A percentile compares a stretch with the other conserved stretches of the same genome.
Evolutionary conservation across 2,888 invertebrate species (phyloP).

Genomic region (Mellilla xanthometata): DNA sequence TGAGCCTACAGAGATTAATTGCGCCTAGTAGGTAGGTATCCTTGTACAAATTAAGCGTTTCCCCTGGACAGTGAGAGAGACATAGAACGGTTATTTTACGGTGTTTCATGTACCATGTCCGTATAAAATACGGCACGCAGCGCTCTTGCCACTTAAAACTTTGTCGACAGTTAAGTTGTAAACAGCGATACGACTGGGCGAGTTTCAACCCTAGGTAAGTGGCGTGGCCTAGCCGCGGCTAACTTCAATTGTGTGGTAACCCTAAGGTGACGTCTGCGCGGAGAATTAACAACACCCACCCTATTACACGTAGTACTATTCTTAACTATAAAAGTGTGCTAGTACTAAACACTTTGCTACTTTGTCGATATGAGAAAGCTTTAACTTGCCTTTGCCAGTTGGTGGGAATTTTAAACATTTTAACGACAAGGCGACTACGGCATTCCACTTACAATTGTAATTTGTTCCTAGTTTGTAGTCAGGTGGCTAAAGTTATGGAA

Average conservation of each 20-base stretch:
- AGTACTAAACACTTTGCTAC: slow-evolving; percentile 3
- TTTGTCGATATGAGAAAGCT: slow-evolving; percentile 7
- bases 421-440: not conserved
- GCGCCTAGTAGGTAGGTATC: not conserved
- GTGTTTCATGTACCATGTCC: slow-evolving; percentile 21
- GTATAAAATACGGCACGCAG: slow-evolving; percentile 25
- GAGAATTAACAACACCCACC: slow-evolving; percentile 65
- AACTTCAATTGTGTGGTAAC: slow-evolving; percentile 46
- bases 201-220: slow-evolving; percentile 21
- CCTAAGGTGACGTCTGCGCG: slow-evolving; percentile 57
- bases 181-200: slow-evolving; percentile 18
- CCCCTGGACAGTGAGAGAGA: slow-evolving; percentile 20
- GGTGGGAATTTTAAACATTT: not conserved
- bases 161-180: slow-evolving; percentile 21
- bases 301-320: slow-evolving; percentile 41
- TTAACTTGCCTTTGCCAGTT: not conserved
- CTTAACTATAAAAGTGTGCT: slow-evolving; percentile 8
- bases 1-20: slow-evolving; percentile 1
- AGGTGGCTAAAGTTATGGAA: slow-evolving; percentile 8
- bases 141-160: slow-evolving; percentile 28
- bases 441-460: not conserved
- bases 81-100: slow-evolving; percentile 25
- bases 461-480: slow-evolving; percentile 4
- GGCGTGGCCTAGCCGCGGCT: slow-evolving; percentile 19
- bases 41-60: slow-evolving; percentile 26